A percentile compares a stretch with the other conserved stretches of the same genome.
Conservation (phyloP, 2,113 vertebrate species). For the Anarhynchus alexandrinus region DNA sequence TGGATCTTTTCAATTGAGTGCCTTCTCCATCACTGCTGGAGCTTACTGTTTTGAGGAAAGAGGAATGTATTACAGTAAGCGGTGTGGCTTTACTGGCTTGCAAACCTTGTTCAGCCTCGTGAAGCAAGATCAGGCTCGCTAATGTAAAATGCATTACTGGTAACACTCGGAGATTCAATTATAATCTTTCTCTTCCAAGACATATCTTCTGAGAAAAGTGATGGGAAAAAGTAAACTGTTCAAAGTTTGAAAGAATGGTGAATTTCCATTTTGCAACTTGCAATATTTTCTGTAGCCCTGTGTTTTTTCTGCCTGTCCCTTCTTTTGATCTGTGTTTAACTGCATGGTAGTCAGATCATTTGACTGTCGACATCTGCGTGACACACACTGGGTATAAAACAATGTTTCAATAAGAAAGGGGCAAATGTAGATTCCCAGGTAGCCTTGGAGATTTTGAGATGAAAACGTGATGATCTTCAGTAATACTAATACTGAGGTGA, state of each 20-base stretch:
- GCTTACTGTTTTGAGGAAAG: background rate
- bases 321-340: background rate
- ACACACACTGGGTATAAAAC: background rate
- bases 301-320: background rate
- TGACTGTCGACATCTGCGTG: rapidly evolving
- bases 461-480: background rate
- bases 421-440: background rate
- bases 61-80: background rate
- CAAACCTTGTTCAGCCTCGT: background rate
- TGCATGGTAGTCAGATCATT: rapidly evolving
- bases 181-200: background rate
- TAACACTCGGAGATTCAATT: background rate
- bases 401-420: background rate
- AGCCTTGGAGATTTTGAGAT: background rate
- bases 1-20: background rate
- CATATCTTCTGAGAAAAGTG: background rate
- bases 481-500: background rate
- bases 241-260: background rate
- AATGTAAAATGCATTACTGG: constrained; percentile 45
- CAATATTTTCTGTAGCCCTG: background rate
- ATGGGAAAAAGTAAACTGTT: background rate
- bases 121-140: constrained; percentile 1
- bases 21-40: constrained; percentile 13
- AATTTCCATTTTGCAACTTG: background rate
- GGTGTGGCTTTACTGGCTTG: constrained; percentile 10